Evolutionary conservation across 2,113 vertebrate genomes (phyloP).

Genomic region (Nesoenas mayeri): DNA sequence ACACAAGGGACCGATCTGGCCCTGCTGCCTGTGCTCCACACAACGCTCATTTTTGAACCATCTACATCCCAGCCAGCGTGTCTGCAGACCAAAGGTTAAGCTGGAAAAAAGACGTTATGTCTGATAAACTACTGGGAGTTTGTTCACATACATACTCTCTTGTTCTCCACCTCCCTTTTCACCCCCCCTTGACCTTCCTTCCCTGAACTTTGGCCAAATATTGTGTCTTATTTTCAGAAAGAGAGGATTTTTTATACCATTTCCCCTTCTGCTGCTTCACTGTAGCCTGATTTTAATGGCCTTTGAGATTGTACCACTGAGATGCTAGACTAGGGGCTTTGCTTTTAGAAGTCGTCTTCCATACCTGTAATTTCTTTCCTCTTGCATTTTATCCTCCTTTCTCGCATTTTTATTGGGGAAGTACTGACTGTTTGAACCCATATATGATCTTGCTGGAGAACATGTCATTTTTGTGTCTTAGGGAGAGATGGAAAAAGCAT

Average conservation of each 20-base stretch:
- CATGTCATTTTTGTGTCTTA: not conserved
- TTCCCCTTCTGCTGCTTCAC: not conserved
- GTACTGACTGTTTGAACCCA: not conserved
- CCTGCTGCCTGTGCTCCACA: not conserved
- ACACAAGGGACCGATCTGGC: not conserved
- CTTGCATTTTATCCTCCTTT: not conserved
- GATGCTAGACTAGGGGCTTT: not conserved
- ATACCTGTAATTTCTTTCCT: not conserved
- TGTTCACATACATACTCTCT: not conserved
- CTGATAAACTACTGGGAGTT: not conserved
- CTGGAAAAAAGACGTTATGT: not conserved
- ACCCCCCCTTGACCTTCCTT: not conserved
- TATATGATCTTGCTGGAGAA: not conserved
- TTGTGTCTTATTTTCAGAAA: not conserved
- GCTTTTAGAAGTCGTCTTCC: not conserved
- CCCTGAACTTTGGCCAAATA: not conserved
- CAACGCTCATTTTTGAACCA: not conserved
- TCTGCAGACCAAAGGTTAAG: not conserved
- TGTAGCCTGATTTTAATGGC: not conserved
- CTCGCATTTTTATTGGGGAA: not conserved
- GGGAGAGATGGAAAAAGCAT: not conserved
- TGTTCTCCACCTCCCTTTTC: not conserved
- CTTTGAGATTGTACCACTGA: not conserved
- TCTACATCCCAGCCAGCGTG: not conserved
- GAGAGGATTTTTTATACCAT: not conserved